Conservation (phyloP, 2,113 vertebrate species). For the Athene noctua region DNA sequence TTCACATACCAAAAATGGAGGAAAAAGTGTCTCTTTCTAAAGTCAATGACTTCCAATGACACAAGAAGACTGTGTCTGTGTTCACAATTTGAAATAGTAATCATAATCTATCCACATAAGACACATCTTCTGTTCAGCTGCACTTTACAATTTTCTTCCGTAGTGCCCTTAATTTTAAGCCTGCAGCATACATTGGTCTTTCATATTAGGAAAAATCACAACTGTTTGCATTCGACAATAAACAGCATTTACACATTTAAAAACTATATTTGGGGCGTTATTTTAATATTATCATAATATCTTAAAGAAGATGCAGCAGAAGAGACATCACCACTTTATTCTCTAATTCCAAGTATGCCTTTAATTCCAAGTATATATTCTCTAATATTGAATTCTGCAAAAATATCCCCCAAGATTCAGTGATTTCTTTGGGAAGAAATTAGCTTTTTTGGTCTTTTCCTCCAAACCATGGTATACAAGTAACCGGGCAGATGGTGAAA, state of each 20-base stretch:
- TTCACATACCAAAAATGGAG: background rate
- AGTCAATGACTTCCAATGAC: background rate
- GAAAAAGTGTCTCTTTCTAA: background rate
- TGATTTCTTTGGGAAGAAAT: background rate
- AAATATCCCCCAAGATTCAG: background rate
- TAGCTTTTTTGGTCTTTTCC: background rate
- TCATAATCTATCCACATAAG: background rate
- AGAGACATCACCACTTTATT: background rate
- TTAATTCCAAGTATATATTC: background rate
- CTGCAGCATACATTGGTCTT: background rate
- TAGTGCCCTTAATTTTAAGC: background rate
- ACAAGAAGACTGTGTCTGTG: background rate
- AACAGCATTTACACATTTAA: background rate
- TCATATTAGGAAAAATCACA: background rate
- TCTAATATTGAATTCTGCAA: background rate
- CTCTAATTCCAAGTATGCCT: background rate
- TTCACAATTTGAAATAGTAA: background rate
- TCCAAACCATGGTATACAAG: background rate
- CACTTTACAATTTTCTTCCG: background rate
- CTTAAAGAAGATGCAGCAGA: background rate
- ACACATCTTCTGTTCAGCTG: background rate
- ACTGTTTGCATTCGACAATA: background rate
- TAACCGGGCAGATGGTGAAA: background rate
- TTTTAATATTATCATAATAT: background rate
- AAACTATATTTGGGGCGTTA: background rate